Base-by-base conservation (phyloP, 2,888 invertebrate genomes). In the Orthosia gracilis region DNA sequence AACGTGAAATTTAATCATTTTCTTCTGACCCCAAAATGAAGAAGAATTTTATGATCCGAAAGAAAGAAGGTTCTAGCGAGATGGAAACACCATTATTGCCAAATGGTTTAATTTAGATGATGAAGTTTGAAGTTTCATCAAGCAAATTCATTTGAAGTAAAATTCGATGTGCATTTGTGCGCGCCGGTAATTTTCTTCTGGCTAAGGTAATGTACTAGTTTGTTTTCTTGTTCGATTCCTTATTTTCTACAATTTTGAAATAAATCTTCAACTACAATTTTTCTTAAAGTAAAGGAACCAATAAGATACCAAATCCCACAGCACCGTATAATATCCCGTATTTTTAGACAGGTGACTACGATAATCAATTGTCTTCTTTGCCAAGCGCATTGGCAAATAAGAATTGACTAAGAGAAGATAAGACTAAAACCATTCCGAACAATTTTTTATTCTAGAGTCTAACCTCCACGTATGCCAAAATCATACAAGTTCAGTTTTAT, bases 1-100 rank as follows among this genome's bases (percentile, higher is more conserved):
- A 87, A 87, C 80, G 87, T 81, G 80, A 84, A 87, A 84, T 85
- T 85, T 80, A 87, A 87, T 87, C 67, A 85, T 85, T 83, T 80
- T 74, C 68, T 73, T 85, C 78, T 65, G 68, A 86, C 82, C 80
- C 76, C 74, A 75, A 80, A 85, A 87, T 84, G 68, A 80, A 78
- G 73, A 77, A 73, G 76, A 76, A 81, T 78, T 85, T 85, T 81
- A 84, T 72, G 66, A 64, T 62, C 54, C 45, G 67, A 80, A 76
- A 69, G 62, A 67, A 68, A 67, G n/a, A 61, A 80, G 54, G 52
- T 26, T 50, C 5, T 21, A 69, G 54, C 13, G 61, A 71, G 82
- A 82, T 68, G 26, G 76, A 40, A 71, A 68, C 70, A 62, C 50
- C 49, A 52, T 84, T 71, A 75, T 71, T 65, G 55, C 54, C 4